Conservation (phyloP, 2,888 invertebrate genomes). For the Rhopalosiphum nymphaeae region DNA sequence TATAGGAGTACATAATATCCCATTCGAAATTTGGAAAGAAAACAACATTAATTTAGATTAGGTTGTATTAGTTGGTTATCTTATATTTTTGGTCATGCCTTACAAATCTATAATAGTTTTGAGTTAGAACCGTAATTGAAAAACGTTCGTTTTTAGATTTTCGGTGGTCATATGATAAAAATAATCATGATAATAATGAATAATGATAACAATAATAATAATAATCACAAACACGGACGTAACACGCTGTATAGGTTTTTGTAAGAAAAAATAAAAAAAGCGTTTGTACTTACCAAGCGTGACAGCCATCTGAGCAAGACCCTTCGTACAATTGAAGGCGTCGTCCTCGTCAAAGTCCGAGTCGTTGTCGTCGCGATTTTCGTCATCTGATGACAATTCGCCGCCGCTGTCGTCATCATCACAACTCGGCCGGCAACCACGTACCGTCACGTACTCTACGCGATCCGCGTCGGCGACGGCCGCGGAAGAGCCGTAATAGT, state of each 20-base stretch:
- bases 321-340: neutral
- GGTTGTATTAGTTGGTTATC: neutral
- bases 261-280: neutral
- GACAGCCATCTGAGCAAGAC: constrained; percentile 48
- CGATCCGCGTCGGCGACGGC: neutral
- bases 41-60: neutral
- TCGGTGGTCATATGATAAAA: neutral
- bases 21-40: neutral
- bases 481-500: neutral
- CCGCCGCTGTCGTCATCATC: neutral
- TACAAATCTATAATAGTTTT: neutral
- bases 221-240: neutral
- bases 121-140: neutral
- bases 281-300: constrained; percentile 2
- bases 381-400: neutral
- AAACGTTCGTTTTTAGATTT: neutral
- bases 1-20: neutral
- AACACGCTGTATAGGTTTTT: neutral
- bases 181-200: neutral
- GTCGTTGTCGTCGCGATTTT: neutral
- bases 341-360: neutral
- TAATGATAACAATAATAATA: neutral
- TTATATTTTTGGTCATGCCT: neutral
- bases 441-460: constrained; percentile 45
- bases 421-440: neutral